phyloP scores from a whole-genome alignment of 2,113 vertebrate genomes.

The Anarrhichthys ocellatus region DNA sequence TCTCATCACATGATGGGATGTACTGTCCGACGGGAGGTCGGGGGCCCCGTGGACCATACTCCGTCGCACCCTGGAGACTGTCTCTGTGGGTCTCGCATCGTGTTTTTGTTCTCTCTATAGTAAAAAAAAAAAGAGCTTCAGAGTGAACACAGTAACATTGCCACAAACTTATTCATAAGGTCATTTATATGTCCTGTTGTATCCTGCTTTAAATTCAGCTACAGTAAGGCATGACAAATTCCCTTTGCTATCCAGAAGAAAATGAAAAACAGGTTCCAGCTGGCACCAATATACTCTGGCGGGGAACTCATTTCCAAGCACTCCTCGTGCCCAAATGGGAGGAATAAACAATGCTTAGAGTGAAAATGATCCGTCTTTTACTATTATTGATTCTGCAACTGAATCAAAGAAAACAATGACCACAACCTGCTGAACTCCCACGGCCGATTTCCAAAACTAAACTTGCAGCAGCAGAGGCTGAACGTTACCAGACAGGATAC shows the following conservation, averaged over 20 bases:
- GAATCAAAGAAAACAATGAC: slow-evolving; percentile 24
- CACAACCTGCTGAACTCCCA: slow-evolving; percentile 9
- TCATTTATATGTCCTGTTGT: slow-evolving; percentile 24
- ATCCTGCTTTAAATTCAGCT: slow-evolving; percentile 30
- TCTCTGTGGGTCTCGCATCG: slow-evolving; percentile 88
- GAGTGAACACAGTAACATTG: not conserved
- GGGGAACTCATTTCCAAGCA: slow-evolving; percentile 46
- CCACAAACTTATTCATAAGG: not conserved
- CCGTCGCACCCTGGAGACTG: slow-evolving; percentile 66
- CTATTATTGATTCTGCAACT: not conserved
- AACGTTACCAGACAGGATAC: slow-evolving; percentile 7
- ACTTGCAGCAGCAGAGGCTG: slow-evolving; percentile 17
- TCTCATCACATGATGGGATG: slow-evolving; percentile 88
- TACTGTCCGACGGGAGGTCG: slow-evolving; percentile 77
- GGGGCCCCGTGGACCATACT: slow-evolving; percentile 54
- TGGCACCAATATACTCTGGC: slow-evolving; percentile 44
- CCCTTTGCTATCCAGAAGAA: slow-evolving; percentile 49
- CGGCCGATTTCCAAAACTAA: slow-evolving; percentile 17
- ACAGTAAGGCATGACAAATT: slow-evolving; percentile 42
- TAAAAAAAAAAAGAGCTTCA: slow-evolving; percentile 1
- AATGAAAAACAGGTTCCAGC: slow-evolving; percentile 66
- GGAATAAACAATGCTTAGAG: slow-evolving; percentile 42
- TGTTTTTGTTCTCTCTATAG: slow-evolving; percentile 85
- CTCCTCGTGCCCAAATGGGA: not conserved
- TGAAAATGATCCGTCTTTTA: slow-evolving; percentile 39